Base-by-base conservation (phyloP, 2,113 vertebrate species). In the Sarotherodon lohbergeri region DNA sequence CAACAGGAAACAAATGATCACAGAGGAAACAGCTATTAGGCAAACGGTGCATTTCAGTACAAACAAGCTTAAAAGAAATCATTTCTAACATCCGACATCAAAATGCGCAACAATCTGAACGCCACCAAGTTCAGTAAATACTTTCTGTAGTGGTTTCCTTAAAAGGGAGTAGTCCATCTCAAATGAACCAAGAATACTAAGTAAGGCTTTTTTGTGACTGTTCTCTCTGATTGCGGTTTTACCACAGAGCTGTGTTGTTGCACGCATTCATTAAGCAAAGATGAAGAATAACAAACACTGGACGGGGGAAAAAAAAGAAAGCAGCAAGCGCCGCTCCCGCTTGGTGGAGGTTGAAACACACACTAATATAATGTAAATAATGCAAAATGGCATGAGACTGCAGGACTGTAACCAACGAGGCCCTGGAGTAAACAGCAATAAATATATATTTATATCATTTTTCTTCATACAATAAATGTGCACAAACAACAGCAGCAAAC, bases 111-210 rank as follows among this genome's bases (percentile, higher is more conserved):
- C 52, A 56, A 39, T 81, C 36, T 46, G 17, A 61, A 32, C 10
- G 32, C 66, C 81, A 56, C 87, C 59, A 29, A 50, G 88, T 52
- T 88, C 16, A 36, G 81, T 59, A 39, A 80, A 76, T 24, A 52
- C 76, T 59, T 57, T 88, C 52, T 48, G 80, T 71, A 89, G 91
- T 52, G 91, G 90, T 90, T 89, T 87, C 19, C 71, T 90, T 66
- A 80, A 90, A 48, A 88, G 85, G 78, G 85, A 90, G 82, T 56
- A 52, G 84, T 56, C 89, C 4, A 24, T 85, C 84, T 83, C 82
- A 92, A 91, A 91, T 86, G 90, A 89, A 94, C 63, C 73, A 14
- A 78, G n/a, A 36, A 81, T 59, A 85, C 86, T 79, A 91, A 93
- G 90, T 39, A 90, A 82, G 73, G 39, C 63, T 39, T 80, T 39